Base-by-base conservation (phyloP, 1,140 invertebrate species). In the Drosophila littoralis region DNA sequence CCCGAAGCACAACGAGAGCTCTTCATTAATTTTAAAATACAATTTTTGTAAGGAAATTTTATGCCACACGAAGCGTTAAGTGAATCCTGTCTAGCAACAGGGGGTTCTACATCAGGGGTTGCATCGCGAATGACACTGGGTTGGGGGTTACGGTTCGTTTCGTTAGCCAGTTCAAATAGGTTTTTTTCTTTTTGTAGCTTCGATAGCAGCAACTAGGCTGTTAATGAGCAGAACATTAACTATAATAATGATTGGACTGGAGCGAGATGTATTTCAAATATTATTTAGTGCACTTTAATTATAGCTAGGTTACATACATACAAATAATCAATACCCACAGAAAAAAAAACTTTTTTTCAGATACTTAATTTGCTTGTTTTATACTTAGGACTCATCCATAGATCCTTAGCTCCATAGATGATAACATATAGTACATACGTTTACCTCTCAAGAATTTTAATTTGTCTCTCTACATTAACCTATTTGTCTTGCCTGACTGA, bases 21-120 rank as follows among this genome's bases (percentile, higher is more conserved):
- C 76, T 77, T 88, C 83, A 82, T 86, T 86, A 77, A 86, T 88
- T 86, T 81, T 54, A 72, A 81, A 71, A 76, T 86, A 85, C 51
- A 86, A 54, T 88, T 86, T 45, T 79, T 79, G 45, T 79, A 77
- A 88, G 65, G 61, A 77, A 79, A 86, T 86, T 77, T 35, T 77
- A 59, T 83, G 83, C 76, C 79, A 82, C 79, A 54, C 83, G 79
- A 46, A 86, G 79, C 83, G 83, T 86, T 88, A 86, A 82, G 80
- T 82, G 68, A 66, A 70, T 51, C 63, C 59, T 43, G 52, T 15
- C 57, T 43, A 38, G 45, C 70, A 67, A 51, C 51, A 13, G 54
- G 50, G 59, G 51, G 22, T 48, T 46, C n/a, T 61, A 60, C 38
- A 10, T 28, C 43, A 28, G 55, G 51, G 73, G 75, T 71, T 77